Percentiles rank a stretch among this genome's conserved stretches.
These are phyloP conservation scores for Caenorhabditis doughertyi DNA, from an alignment of 2,888 invertebrate species.

Conservation along the genomic window DNA sequence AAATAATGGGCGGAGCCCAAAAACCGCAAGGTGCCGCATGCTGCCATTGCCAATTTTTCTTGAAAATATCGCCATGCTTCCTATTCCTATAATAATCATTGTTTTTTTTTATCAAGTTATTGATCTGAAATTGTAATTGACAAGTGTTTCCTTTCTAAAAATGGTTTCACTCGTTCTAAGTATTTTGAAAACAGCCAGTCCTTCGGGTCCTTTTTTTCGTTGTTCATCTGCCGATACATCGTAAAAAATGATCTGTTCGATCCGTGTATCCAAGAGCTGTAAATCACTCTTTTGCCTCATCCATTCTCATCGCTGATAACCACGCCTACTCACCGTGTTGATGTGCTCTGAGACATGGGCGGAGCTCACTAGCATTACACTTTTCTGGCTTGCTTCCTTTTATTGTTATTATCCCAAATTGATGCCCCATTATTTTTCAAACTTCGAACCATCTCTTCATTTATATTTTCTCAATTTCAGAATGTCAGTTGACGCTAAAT, in stretches of 20 bases:
- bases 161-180: too few relatives aligned
- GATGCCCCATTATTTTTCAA: neutral
- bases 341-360: neutral
- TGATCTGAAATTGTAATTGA: too few relatives aligned
- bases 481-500: conserved; percentile 56
- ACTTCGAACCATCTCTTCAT: neutral
- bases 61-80: too few relatives aligned
- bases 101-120: too few relatives aligned
- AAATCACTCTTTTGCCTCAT: conserved; percentile 4
- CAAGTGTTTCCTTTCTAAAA: too few relatives aligned
- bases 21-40: too few relatives aligned
- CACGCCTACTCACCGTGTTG: neutral
- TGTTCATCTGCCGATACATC: neutral
- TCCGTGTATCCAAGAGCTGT: neutral
- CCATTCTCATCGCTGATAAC: neutral
- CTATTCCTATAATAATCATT: too few relatives aligned
- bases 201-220: too few relatives aligned
- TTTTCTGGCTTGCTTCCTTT: neutral
- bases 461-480: conserved; percentile 20
- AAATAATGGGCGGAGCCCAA: too few relatives aligned
- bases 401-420: conserved; percentile 11
- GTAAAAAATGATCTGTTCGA: conserved; percentile 24
- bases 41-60: too few relatives aligned
- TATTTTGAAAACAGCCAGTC: too few relatives aligned
- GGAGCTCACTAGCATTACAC: conserved; percentile 6